Percentiles rank a stretch among this genome's conserved stretches.
Evolutionary conservation across 2,888 invertebrate species (phyloP).

Genomic region (Balanococcus diminutus): DNA sequence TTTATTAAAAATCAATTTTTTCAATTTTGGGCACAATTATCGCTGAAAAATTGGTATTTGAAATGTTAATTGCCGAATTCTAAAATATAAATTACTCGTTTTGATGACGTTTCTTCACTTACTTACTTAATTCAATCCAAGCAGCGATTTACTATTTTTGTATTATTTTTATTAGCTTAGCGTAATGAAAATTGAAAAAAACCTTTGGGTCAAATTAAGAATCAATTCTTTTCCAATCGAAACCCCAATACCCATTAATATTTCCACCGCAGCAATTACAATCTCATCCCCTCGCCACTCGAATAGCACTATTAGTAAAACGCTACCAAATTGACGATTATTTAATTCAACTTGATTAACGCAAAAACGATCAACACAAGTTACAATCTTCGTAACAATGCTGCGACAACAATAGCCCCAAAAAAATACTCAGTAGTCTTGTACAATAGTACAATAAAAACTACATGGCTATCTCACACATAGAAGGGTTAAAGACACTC

Average conservation of each 20-base stretch:
- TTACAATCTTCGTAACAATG: background rate
- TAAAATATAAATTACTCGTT: too few relatives aligned
- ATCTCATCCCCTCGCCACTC: background rate
- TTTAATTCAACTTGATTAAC: background rate
- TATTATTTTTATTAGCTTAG: too few relatives aligned
- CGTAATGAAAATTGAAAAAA: too few relatives aligned
- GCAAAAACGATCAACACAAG: background rate
- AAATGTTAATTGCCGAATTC: too few relatives aligned
- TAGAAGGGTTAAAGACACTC: constrained; percentile 2
- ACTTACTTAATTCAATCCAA: too few relatives aligned
- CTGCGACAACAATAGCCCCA: background rate
- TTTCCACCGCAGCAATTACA: background rate
- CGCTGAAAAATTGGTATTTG: too few relatives aligned
- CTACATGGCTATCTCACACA: background rate
- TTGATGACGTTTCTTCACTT: too few relatives aligned
- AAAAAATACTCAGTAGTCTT: background rate
- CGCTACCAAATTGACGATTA: background rate
- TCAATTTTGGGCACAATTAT: too few relatives aligned
- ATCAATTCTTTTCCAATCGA: background rate
- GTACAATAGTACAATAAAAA: background rate
- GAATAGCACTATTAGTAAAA: background rate
- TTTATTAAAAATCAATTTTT: too few relatives aligned
- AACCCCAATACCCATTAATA: background rate
- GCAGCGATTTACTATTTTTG: too few relatives aligned
- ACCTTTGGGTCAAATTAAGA: too few relatives aligned